Evolutionary conservation across 1,140 invertebrate species (phyloP), one percentile per base, ranked within the genome.

Genomic region (Listronotus oregonensis): DNA sequence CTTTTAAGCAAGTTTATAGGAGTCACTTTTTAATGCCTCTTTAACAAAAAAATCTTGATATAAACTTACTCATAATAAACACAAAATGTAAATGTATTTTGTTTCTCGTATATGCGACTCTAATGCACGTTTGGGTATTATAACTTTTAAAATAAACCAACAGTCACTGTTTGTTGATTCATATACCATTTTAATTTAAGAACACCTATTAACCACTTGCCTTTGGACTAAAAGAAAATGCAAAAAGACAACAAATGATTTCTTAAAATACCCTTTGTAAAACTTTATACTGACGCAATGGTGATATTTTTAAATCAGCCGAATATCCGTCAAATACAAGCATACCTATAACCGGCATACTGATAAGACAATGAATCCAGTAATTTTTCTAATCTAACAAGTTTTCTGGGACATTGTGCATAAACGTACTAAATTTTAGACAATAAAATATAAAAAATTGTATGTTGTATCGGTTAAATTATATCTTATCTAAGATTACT

Each of bases 261-360:
- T 60, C 58, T 60, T 60, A 60, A 60, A 60, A 60, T 60, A 60
- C 58, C 58, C 55, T 57, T 57, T 17, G 51, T 37, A 32, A 40
- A 44, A 57, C 18, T 57, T 21, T 27, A 57, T 44, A 14, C 40
- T 57, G 55, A 57, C 40, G 55, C 42, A 46, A 44, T 31, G 39
- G 55, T 57, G 55, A 57, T 57, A 57, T 57, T 57, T 57, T 57
- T 57, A 57, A 57, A 57, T 57, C 55, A 15, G 40, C 42, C 37
- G n/a, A 40, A 55, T 55, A 34, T 27, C 52, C 52, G 39, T 34
- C 14, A 40, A 57, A 57, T 57, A 44, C 43, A 27, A 57, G 31
- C 7, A 18, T 44, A 17, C 18, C 17, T 40, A 39, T 40, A 14
- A 61, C 49, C 58, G 39, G 46, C 58, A 39, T 61, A 61, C 50